Base-by-base conservation (phyloP, 2,888 invertebrate genomes). In the Mythimna vitellina region DNA sequence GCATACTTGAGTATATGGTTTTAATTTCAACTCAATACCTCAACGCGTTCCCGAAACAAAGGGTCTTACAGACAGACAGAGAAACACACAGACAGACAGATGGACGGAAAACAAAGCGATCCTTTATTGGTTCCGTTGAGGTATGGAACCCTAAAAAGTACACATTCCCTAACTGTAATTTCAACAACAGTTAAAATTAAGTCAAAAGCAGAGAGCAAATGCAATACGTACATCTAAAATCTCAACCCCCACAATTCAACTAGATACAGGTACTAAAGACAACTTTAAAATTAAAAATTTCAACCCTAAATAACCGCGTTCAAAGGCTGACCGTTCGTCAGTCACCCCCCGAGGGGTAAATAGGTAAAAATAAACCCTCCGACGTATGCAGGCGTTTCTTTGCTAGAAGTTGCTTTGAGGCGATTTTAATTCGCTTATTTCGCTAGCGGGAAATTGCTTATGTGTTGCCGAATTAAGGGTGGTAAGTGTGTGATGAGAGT, bases 351-450 rank as follows among this genome's bases (percentile, higher is more conserved):
- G 79, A 80, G 84, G 86, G 87, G 90, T 92, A 92, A 93, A 92
- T 90, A 92, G 89, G 90, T 92, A 92, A 92, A 94, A 93, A 94
- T 93, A 93, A 92, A 92, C 88, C 86, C 83, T 83, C 87, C 86
- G 88, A 85, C 88, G 91, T 90, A 89, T 91, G 92, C 92, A 89
- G 88, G 87, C 92, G 92, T 92, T 94, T 94, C 95, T 95, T 95
- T 94, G 93, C 92, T 86, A 88, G 89, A 90, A 89, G 90, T 91
- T 89, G 92, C 95, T 95, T 94, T 94, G 95, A 94, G 93, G 92
- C 91, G 91, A 93, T 93, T 95, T 93, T 95, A 95, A 95, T 94
- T 95, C 92, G 94, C 93, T 95, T 95, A 94, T 94, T 92, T 92
- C 89, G 92, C 92, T 91, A 87, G 87, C 88, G 91, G 92, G 89